Evolutionary conservation across 2,113 vertebrate genomes (phyloP).

Genomic region (Hemibagrus wyckioides): DNA sequence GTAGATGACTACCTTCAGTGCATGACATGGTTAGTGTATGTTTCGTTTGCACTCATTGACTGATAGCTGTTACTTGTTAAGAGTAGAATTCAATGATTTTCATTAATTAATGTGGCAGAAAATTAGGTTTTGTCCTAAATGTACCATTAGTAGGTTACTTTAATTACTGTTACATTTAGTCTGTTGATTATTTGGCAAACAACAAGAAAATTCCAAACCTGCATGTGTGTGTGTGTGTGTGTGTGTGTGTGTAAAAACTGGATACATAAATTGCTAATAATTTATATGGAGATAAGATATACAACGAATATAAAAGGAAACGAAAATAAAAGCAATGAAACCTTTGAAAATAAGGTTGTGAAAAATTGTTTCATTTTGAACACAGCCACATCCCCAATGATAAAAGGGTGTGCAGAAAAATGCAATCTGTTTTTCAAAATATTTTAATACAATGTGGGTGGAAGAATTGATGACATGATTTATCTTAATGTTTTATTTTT

Average conservation of each 20-base stretch:
- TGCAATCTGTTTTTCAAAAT: no score
- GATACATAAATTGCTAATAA: not conserved
- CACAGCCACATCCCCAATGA: no score
- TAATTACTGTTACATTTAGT: not conserved
- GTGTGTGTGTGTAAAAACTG: not conserved
- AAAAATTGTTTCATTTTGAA: no score
- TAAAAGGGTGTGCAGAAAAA: no score
- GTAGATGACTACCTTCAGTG: not conserved
- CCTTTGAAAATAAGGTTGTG: no score
- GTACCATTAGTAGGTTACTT: not conserved
- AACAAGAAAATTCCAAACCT: not conserved
- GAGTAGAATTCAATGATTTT: not conserved
- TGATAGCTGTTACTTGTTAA: not conserved
- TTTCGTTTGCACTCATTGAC: not conserved
- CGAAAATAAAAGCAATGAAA: no score
- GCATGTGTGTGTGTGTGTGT: not conserved
- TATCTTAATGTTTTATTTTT: no score
- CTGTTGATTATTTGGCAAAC: not conserved
- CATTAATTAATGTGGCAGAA: not conserved
- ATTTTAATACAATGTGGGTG: no score
- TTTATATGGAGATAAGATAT: not conserved
- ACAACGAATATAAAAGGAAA: no score
- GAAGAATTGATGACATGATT: no score
- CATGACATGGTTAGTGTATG: not conserved
- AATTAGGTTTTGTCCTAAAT: not conserved